A percentile compares a stretch with the other conserved stretches of the same genome.
These are phyloP conservation scores for Halocaridina rubra DNA, from an alignment of 2,888 invertebrate genomes.

Conservation along the genomic window DNA sequence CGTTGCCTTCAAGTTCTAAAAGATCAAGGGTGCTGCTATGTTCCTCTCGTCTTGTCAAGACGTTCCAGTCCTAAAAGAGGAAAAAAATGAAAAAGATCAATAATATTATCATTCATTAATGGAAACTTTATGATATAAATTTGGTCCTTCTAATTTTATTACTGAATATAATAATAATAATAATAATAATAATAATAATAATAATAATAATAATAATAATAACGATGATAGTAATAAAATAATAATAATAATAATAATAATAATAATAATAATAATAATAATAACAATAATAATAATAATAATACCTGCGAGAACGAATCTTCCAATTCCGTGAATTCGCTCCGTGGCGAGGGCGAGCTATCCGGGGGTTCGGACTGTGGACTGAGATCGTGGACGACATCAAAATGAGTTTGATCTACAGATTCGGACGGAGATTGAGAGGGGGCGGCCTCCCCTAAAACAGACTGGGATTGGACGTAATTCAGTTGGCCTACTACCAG, in stretches of 20 bases:
- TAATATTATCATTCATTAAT: too few species aligned
- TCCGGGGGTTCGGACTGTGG: not conserved
- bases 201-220: too few species aligned
- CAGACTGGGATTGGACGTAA: not conserved
- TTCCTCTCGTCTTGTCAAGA: too few species aligned
- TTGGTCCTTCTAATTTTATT: too few species aligned
- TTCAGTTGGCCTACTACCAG: not conserved
- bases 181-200: too few species aligned
- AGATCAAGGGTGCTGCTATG: too few species aligned
- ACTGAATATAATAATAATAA: too few species aligned
- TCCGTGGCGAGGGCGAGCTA: not conserved
- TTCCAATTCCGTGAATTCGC: not conserved
- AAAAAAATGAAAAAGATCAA: too few species aligned
- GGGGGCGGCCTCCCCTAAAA: not conserved
- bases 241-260: too few species aligned
- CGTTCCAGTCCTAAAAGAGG: too few species aligned
- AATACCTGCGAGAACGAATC: not conserved
- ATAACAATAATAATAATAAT: not conserved
- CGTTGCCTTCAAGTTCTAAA: not conserved
- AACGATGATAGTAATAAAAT: too few species aligned
- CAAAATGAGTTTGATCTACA: not conserved
- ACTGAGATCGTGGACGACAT: not conserved
- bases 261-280: not conserved
- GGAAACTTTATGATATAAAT: too few species aligned
- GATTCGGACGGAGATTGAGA: not conserved